Evolutionary conservation across 2,888 invertebrate genomes (phyloP), one percentile per base, ranked within the genome.

Genomic region (Conomelus anceps): DNA sequence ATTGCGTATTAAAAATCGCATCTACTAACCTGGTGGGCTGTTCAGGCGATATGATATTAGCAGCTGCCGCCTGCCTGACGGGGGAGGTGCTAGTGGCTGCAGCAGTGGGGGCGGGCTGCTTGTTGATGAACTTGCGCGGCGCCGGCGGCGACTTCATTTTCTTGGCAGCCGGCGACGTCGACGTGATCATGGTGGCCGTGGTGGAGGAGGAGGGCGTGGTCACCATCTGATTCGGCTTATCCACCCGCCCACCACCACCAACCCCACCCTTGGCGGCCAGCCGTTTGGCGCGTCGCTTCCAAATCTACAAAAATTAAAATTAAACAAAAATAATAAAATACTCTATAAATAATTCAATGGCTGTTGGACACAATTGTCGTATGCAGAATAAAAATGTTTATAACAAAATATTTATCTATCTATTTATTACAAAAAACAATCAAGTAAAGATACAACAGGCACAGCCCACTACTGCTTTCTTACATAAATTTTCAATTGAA

Each of bases 251-350:
- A 92, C 91, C 86, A 6, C 23, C 23, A 17, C 22, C 23, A 3
- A 92, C 91, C 90, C 92, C 92, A 84, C 94, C 94, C 91, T 94
- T 94, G 11, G 94, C 93, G 86, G 94, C 94, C 90, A 94, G 94
- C 84, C 96, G 94, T 93, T 97, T 97, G 0, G 98, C 98, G 91
- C 97, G 96, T 26, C 97, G 95, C 91, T 96, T 96, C 98, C 98
- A 98, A 90, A 96, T 96, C 96, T 96, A 91, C 23, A 89, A 34
- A 34, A 90, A 90, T 90, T 26, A 13, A 26, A 26, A 88, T 88
- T 3, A 85, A 86, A 86, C 85, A 85, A 24, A 26, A 22, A 22
- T 20, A 86, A 86, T 41, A 13, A 41, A 41, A 41, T 17, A 41
- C 41, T 13, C 41, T 17, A 13, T 11, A 13, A 13, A 13, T 13